Evolutionary conservation across 2,888 invertebrate species (phyloP), one percentile per base, ranked within the genome.

Genomic region (Caenorhabditis sp.): DNA sequence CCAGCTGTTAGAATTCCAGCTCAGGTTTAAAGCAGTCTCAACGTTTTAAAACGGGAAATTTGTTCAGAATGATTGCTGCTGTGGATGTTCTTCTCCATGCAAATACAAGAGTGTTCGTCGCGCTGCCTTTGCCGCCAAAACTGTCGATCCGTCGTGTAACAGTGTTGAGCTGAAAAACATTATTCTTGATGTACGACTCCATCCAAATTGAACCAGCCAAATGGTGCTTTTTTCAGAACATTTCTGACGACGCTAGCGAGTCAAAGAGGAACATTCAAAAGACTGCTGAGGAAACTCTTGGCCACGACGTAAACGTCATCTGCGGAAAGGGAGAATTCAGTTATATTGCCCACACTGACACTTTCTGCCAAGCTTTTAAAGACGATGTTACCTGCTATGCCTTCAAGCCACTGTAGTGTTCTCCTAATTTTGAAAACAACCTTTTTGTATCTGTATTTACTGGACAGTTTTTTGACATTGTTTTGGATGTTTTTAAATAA

Each of bases 291-390:
- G 80, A 83, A 2, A 22, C 56, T 11, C 32, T 83, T 13, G 83
- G 81, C 3, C 61, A 68, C 24, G 72, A 74, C n/a, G 85, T 87
- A 11, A 85, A 87, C 56, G 87, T 86, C 0, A 87, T 91, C 24
- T 91, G 91, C 71, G 91, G 91, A 20, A 82, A 64, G 32, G 90
- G 89, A 13, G 91, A 90, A 72, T 91, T 90, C 83, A 88, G 88
- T 53, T 91, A 89, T 80, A 79, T 90, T 50, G 88, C 88, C n/a
- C 90, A 91, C 79, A 89, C 91, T 4, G 85, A 90, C 32, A 76
- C 80, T 4, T 91, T 88, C 84, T 91, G 91, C 64, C 91, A 91
- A 62, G 80, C 86, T 1, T 82, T 82, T 40, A 84, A 80, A 60
- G 86, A 79, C 26, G 80, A 86, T 53, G 71, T 89, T 1, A 89